Base-by-base conservation (phyloP, 2,113 vertebrate genomes). In the Takifugu bimaculatus region DNA sequence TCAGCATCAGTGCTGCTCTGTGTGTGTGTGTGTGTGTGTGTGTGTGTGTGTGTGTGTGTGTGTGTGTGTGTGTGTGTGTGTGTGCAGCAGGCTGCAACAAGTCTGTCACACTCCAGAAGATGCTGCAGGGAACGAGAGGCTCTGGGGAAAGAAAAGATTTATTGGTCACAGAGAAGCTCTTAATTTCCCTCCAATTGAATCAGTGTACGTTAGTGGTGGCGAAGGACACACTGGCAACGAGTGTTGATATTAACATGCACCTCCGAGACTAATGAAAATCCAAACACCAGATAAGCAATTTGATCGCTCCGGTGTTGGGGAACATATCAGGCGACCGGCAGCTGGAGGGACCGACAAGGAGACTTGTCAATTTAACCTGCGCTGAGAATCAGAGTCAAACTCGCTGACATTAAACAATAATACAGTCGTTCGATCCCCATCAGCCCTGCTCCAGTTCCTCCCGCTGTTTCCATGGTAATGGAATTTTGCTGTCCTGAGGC, bases 381-480 rank as follows among this genome's bases (percentile, higher is more conserved):
- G 2, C 6, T 49, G 27, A 47, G 26, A 26, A 2, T 5, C 2
- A 13, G 44, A 45, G 27, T 50, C 11, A 28, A 63, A 55, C 62
- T 73, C 62, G 13, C 51, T 26, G 65, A 59, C 44, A 50, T 15
- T 6, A 57, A 20, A 20, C 20, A 20, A 20, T 20, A 20, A 20
- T 20, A 20, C 20, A 20, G 20, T 60, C 51, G 25, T 55, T 65
- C 50, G 20, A 57, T 68, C 43, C 25, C 61, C 7, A 43, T 66
- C 62, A 55, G 56, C 53, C 52, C 26, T 4, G 57, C 68, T 68
- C 61, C 45, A 59, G 42, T 70, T 72, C 44, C 62, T 50, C 3
- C 52, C 65, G 60, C 75, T 79, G 81, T 84, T 84, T 74, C 77
- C 77, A 75, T 73, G 81, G 75, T 1, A 68, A 84, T 5, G 20